Base-by-base conservation (phyloP, 2,797 vertebrate genomes). In the Coregonus sp. region DNA sequence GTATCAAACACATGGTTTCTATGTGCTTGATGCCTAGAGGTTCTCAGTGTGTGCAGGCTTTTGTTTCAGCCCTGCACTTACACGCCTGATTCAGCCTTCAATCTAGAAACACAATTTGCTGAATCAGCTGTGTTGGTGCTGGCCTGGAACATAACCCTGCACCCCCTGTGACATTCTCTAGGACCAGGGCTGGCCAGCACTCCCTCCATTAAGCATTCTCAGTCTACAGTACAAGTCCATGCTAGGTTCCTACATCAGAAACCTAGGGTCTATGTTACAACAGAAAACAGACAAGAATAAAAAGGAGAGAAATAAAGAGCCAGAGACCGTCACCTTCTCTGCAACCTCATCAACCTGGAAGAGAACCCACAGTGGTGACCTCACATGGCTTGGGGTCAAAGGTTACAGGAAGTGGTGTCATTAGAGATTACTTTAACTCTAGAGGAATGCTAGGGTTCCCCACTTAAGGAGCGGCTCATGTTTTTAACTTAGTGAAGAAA, bases 271-370 rank as follows among this genome's bases (percentile, higher is more conserved):
- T 87, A 72, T 89, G 94, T 90, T 89, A 92, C 83, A 75, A 94
- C 86, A 93, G 81, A 85, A 89, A 93, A 47, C 40, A 47, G 40
- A 31, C 83, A 12, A 89, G 25, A 78, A 89, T 84, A 85, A 73
- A 82, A 89, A 87, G 90, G 18, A 88, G 52, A 59, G 86, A 71
- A 81, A 88, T 91, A 93, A 79, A 90, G 92, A 94, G 92, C 92
- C 94, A 95, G 93, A 96, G 91, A 93, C 91, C 91, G 78, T 96
- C 94, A 96, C 93, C 94, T 96, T 93, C 88, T 93, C 93, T 87
- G 95, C 92, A 92, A 95, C 94, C 88, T 92, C 95, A 95, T 96
- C 95, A 94, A 96, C 95, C 96, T 97, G 95, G 78, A 95, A 95
- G 91, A 94, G 92, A 96, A 96, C 92, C 91, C 89, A 94, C 82